Conservation (phyloP, 2,113 vertebrate genomes). For the Dolichotis patagonum region DNA sequence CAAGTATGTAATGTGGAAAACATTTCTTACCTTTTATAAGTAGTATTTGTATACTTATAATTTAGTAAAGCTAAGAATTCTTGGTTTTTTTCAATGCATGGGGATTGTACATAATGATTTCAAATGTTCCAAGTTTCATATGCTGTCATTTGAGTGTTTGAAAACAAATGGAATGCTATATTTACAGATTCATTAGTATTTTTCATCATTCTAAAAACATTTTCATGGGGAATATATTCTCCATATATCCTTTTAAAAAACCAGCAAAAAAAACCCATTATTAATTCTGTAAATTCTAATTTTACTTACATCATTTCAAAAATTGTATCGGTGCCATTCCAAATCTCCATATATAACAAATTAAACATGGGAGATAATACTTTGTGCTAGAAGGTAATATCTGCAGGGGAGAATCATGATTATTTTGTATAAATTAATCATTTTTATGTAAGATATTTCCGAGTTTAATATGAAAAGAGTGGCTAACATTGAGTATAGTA, state of each 20-base stretch:
- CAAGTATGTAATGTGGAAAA: constrained; percentile 11
- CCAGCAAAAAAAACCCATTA: background rate
- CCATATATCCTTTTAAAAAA: background rate
- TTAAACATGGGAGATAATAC: constrained; percentile 28
- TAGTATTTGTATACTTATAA: background rate
- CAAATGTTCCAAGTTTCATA: background rate
- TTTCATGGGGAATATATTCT: constrained; percentile 43
- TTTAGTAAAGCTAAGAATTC: constrained; percentile 3
- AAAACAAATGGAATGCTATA: constrained; percentile 41
- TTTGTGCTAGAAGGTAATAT: constrained; percentile 38
- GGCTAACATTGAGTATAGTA: background rate
- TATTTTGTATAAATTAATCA: constrained; percentile 20
- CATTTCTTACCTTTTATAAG: background rate
- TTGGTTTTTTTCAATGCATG: constrained; percentile 18
- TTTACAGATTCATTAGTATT: background rate
- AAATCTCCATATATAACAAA: background rate
- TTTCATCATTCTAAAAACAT: constrained; percentile 10
- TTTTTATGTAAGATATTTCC: constrained; percentile 49
- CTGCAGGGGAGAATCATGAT: background rate
- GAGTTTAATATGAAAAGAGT: constrained; percentile 30
- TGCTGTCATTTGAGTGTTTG: background rate
- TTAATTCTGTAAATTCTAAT: background rate
- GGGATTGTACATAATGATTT: background rate
- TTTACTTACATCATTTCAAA: background rate
- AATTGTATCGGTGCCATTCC: background rate